These are phyloP conservation scores for Cisticola juncidis DNA, from an alignment of 2,113 vertebrate genomes.

Conservation along the genomic window DNA sequence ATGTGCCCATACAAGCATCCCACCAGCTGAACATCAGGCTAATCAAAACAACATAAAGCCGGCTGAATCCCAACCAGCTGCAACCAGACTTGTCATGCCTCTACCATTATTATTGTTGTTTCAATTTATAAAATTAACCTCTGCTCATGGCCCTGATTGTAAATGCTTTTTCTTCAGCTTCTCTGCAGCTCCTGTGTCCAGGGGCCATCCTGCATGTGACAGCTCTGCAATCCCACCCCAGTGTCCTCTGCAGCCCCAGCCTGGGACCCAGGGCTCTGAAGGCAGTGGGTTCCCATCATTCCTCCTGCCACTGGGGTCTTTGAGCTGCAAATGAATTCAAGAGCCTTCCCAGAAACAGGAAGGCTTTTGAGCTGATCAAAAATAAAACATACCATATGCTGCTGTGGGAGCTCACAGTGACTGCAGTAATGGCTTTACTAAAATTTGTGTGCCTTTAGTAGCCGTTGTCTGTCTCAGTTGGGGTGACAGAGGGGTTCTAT, in stretches of 20 bases:
- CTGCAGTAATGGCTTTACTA: neutral
- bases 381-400: neutral
- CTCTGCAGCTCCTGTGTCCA: neutral
- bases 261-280: neutral
- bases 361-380: neutral
- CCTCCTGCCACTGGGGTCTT: neutral
- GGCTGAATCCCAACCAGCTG: constrained; percentile 10
- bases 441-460: neutral
- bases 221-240: accelerated
- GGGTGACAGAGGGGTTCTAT: neutral
- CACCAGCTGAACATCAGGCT: neutral
- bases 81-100: neutral
- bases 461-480: neutral
- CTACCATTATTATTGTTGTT: neutral
- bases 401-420: accelerated
- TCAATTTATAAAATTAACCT: neutral
- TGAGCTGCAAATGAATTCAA: neutral
- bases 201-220: accelerated
- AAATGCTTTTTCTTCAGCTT: neutral
- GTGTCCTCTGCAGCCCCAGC: neutral
- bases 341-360: neutral
- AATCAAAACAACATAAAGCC: constrained; percentile 21
- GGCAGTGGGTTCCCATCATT: accelerated
- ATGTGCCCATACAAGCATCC: constrained; percentile 5
- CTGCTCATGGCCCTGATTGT: neutral